Conservation (phyloP, 1,140 invertebrate species). For the Uloborus diversus region DNA sequence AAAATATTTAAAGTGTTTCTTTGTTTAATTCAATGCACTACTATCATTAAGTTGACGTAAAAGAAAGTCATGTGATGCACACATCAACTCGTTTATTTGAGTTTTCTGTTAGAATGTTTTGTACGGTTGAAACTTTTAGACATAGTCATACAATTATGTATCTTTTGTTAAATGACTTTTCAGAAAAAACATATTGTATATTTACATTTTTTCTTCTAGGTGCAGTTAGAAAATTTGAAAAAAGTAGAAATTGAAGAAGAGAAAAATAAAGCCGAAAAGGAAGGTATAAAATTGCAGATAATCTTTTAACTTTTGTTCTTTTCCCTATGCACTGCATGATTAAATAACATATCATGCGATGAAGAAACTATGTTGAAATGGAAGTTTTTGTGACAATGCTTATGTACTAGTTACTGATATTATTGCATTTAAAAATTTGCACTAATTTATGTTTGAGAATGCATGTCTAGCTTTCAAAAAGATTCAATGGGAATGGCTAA, state of each 20-base stretch:
- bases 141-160: too few relatives aligned
- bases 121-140: too few relatives aligned
- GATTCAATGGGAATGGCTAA: too few relatives aligned
- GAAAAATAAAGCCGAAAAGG: slow-evolving; percentile 56
- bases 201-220: slow-evolving; percentile 1
- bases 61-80: too few relatives aligned
- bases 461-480: not conserved
- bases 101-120: too few relatives aligned
- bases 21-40: too few relatives aligned
- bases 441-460: not conserved
- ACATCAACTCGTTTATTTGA: too few relatives aligned
- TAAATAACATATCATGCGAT: not conserved
- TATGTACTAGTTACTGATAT: not conserved
- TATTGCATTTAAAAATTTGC: not conserved
- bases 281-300: slow-evolving; percentile 15
- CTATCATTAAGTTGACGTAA: too few relatives aligned
- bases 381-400: not conserved
- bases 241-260: slow-evolving; percentile 61
- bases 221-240: slow-evolving; percentile 60
- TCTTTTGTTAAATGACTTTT: too few relatives aligned
- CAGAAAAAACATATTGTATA: too few relatives aligned
- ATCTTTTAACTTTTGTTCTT: not conserved
- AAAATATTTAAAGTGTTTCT: too few relatives aligned
- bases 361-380: not conserved
- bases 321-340: not conserved